phyloP scores from a whole-genome alignment of 2,113 vertebrate genomes.

The Caracal caracal region DNA sequence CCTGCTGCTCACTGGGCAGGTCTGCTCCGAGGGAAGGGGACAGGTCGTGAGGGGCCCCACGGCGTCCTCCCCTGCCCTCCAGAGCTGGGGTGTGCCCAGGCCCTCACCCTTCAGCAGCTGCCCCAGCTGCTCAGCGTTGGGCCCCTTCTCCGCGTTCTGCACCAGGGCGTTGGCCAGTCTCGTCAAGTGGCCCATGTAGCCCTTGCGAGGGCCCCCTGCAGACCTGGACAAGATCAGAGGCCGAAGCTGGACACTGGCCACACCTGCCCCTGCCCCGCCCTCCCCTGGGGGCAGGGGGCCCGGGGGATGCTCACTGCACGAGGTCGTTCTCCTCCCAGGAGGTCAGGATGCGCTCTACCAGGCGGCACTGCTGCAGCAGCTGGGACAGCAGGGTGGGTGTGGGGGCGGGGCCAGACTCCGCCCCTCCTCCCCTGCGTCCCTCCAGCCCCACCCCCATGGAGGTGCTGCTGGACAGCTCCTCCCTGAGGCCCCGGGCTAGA shows the following conservation, averaged over 20 bases:
- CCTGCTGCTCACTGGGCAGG: conserved; percentile 73
- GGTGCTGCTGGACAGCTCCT: not conserved
- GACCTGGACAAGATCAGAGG: conserved; percentile 60
- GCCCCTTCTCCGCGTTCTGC: conserved; percentile 83
- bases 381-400: not conserved
- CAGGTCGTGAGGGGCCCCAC: rapidly evolving
- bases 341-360: conserved; percentile 82
- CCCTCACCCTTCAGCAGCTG: conserved; percentile 83
- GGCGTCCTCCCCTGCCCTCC: not conserved
- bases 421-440: not conserved
- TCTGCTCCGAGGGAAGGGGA: conserved; percentile 46
- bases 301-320: conserved; percentile 78
- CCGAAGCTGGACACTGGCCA: not conserved
- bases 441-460: not conserved
- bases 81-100: rapidly evolving
- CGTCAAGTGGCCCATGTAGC: conserved; percentile 87
- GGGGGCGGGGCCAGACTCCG: not conserved
- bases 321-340: conserved; percentile 86
- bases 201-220: conserved; percentile 82
- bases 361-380: conserved; percentile 83
- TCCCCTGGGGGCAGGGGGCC: not conserved
- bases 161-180: conserved; percentile 83
- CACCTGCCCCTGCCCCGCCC: rapidly evolving
- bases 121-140: conserved; percentile 76
- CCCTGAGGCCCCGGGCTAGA: no score